These are phyloP conservation scores for Cheirogaleus major DNA, from an alignment of 2,797 vertebrate genomes.

Conservation along the genomic window DNA sequence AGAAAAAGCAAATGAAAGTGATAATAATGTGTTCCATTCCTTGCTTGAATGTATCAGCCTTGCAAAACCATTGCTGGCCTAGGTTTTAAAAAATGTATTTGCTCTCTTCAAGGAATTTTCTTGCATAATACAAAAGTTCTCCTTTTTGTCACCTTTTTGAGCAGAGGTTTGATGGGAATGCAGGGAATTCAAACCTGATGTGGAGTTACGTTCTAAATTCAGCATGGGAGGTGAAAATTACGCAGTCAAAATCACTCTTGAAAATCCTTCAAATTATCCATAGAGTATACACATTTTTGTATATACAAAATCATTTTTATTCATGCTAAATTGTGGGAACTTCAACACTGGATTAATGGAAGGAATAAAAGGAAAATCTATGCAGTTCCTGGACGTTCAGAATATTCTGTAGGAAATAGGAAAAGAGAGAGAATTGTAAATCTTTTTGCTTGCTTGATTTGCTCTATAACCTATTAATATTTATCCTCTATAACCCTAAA, in stretches of 20 bases:
- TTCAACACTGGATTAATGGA: conserved; percentile 19
- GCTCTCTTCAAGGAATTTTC: conserved; percentile 28
- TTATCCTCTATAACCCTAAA: background rate
- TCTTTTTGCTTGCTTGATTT: background rate
- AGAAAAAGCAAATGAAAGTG: conserved; percentile 54
- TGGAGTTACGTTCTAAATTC: conserved; percentile 41
- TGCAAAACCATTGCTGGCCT: conserved; percentile 15
- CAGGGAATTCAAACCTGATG: background rate
- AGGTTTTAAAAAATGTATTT: conserved; percentile 13
- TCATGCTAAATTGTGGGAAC: background rate
- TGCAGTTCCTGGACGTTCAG: background rate
- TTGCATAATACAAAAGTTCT: conserved; percentile 19
- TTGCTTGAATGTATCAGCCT: conserved; percentile 15
- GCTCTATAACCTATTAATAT: background rate
- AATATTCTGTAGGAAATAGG: background rate
- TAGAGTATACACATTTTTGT: conserved; percentile 19
- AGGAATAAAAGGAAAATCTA: conserved; percentile 34
- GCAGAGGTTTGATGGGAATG: background rate
- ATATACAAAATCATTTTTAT: conserved; percentile 47
- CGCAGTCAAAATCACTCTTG: conserved; percentile 4
- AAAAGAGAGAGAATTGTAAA: background rate
- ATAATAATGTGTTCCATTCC: conserved; percentile 45
- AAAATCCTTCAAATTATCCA: conserved; percentile 50
- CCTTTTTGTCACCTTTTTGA: conserved; percentile 30
- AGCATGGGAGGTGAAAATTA: conserved; percentile 44